Base-by-base conservation (phyloP, 2,113 vertebrate species). In the Macrotus californicus region DNA sequence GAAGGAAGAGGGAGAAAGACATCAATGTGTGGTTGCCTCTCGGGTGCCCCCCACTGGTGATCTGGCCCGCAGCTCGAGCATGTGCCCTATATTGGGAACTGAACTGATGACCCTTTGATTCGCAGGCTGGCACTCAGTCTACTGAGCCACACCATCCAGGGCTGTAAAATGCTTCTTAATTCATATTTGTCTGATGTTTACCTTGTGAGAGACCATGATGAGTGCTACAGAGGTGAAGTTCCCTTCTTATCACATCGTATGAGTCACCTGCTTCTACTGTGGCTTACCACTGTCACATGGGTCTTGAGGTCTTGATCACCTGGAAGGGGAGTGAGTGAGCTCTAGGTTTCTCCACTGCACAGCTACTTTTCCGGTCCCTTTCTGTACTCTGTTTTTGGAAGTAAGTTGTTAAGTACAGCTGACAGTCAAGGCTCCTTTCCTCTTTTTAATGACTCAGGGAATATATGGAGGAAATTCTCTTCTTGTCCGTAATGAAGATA, bases 161-260 rank as follows among this genome's bases (percentile, higher is more conserved):
- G n/a, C n/a, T 72, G 24, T 76, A 43, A 29, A 50, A 36, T 64
- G 9, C 39, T 24, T 61, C 46, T 79, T 48, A 36, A 7, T 73
- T 29, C 56, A 29, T 6, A 22, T 86, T 86, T 75, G 15, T 61
- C 34, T 80, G 67, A 87, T 31, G 29, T 52, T 94, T 91, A 61
- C 36, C 29, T 79, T 41, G 11, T 70, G 76, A 69, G 69, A 87
- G 36, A 73, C 15, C 26, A 39, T 26, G 19, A 34, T 34, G 41
- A 77, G 19, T 50, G 29, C 36, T 87, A 18, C 64, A 50, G 34
- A 31, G 16, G 48, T 59, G 34, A 59, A 22, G 24, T 31, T 24
- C 18, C 5, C 11, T 85, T 54, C 26, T 48, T 3, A 19, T 26
- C 56, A 43, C 12, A 16, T 43, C 19, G 39, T 29, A 14, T 72